Conservation (phyloP, 2,888 invertebrate species). For the Rhodophaea formosa region DNA sequence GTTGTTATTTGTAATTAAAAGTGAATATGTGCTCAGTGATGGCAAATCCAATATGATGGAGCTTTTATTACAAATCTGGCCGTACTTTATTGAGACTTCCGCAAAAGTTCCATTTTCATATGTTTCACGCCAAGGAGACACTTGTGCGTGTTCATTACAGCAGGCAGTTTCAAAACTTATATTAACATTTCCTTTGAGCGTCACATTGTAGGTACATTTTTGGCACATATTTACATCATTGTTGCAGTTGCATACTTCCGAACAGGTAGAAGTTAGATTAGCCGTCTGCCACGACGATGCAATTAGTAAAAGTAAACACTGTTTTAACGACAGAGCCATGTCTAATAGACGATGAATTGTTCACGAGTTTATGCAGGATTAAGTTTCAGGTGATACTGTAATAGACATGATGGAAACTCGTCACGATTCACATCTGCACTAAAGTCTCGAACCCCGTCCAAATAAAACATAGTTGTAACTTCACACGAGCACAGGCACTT, state of each 20-base stretch:
- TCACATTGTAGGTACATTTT: constrained; percentile 63
- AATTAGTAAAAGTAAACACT: constrained; percentile 59
- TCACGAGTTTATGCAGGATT: constrained; percentile 59
- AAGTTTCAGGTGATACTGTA: constrained; percentile 58
- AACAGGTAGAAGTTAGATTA: constrained; percentile 55
- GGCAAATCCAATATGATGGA: constrained; percentile 52
- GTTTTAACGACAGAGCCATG: constrained; percentile 64
- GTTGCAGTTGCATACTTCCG: constrained; percentile 53
- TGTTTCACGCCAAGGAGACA: constrained; percentile 44
- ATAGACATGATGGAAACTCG: constrained; percentile 50
- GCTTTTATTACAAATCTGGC: constrained; percentile 52
- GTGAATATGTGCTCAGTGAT: constrained; percentile 52
- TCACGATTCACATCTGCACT: constrained; percentile 51
- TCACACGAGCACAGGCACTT: constrained; percentile 57
- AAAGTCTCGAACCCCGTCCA: constrained; percentile 44
- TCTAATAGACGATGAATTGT: constrained; percentile 36
- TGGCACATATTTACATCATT: constrained; percentile 50
- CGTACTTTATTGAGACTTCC: constrained; percentile 49
- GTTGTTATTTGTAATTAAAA: constrained; percentile 58
- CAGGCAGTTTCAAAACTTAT: constrained; percentile 50
- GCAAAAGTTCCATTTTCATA: constrained; percentile 59
- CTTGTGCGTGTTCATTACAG: constrained; percentile 50
- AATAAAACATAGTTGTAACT: constrained; percentile 60
- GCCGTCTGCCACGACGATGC: constrained; percentile 60
- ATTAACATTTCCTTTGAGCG: constrained; percentile 55